Conservation (phyloP, 2,113 vertebrate genomes). For the Mustelus asterias region DNA sequence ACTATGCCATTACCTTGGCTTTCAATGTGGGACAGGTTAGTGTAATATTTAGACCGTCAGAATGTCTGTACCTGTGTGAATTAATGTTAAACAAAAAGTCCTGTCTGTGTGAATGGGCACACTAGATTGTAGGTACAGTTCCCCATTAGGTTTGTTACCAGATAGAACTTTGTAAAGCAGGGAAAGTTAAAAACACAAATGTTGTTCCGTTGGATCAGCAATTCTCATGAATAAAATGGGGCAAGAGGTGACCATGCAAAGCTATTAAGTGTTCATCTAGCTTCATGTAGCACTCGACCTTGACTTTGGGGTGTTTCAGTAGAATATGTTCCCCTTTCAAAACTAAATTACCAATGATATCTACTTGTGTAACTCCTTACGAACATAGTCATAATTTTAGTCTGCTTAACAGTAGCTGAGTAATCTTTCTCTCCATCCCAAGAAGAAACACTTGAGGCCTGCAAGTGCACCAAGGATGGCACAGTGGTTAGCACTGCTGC, state of each 20-base stretch:
- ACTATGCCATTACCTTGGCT: conserved; percentile 91
- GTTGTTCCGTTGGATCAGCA: background rate
- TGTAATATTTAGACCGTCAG: background rate
- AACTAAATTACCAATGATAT: background rate
- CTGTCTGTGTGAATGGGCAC: background rate
- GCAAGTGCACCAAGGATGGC: background rate
- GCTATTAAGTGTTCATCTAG: background rate
- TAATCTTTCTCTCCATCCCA: background rate
- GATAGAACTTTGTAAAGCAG: background rate
- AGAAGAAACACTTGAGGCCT: background rate
- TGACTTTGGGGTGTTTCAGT: background rate
- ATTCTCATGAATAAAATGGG: background rate
- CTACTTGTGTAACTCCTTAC: background rate
- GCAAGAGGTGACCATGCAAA: background rate
- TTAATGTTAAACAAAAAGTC: background rate
- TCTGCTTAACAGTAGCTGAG: background rate
- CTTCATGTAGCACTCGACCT: background rate
- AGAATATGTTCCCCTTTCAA: background rate
- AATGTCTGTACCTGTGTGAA: background rate
- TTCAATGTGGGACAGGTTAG: conserved; percentile 94
- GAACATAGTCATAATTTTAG: background rate
- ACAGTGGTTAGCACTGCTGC: background rate
- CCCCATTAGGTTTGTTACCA: background rate
- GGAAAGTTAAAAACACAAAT: background rate
- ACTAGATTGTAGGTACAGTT: background rate